These are phyloP conservation scores for Cerastis rubricosa DNA, from an alignment of 2,888 invertebrate genomes.

Conservation along the genomic window DNA sequence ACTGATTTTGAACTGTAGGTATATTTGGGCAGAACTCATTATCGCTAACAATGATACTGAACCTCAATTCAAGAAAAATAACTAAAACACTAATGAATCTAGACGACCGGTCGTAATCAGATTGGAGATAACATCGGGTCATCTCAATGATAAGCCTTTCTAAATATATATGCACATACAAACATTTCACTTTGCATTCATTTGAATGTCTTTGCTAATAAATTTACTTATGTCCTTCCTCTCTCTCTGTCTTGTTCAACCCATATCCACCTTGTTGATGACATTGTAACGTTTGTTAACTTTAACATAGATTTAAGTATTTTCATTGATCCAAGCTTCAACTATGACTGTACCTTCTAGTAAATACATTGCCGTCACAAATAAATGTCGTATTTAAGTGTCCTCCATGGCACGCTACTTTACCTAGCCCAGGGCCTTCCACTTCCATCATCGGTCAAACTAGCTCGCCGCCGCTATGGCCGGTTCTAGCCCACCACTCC, in stretches of 20 bases:
- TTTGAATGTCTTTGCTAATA: conserved; percentile 29
- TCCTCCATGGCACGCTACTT: not conserved
- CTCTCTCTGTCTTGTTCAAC: not conserved
- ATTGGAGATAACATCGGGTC: conserved; percentile 61
- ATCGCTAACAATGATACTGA: conserved; percentile 11
- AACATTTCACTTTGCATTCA: conserved; percentile 48
- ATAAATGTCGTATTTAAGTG: not conserved
- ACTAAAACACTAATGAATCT: conserved; percentile 65
- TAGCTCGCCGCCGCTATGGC: too few relatives aligned
- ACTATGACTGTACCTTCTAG: not conserved
- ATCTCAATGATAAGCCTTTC: conserved; percentile 57
- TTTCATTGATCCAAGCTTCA: not conserved
- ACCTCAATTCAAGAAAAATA: conserved; percentile 47
- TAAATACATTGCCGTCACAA: not conserved
- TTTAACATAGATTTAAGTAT: not conserved
- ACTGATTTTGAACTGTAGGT: not conserved
- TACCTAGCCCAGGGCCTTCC: too few relatives aligned
- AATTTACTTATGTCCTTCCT: conserved; percentile 11
- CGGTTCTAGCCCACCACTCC: not conserved
- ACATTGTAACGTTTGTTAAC: not conserved
- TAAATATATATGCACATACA: conserved; percentile 48
- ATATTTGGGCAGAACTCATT: not conserved
- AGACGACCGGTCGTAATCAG: conserved; percentile 64
- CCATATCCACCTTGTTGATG: not conserved
- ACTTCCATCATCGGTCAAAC: not conserved